Evolutionary conservation across 2,888 invertebrate species (phyloP).

Genomic region (Cryptocephalus moraei): DNA sequence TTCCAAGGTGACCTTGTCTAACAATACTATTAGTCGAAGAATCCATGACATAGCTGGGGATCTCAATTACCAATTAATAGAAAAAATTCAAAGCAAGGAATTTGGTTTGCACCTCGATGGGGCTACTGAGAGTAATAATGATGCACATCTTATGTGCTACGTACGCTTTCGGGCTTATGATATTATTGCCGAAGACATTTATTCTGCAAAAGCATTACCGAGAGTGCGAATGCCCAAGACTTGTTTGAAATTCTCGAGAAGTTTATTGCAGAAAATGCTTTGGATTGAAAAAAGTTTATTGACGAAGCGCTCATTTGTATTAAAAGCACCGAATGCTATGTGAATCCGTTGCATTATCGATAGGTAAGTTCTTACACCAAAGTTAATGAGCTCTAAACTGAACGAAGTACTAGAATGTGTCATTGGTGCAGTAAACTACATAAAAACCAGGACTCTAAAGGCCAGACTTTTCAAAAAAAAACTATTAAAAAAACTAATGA

Average conservation of each 20-base stretch:
- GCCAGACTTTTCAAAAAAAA: slow-evolving; percentile 2
- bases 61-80: slow-evolving; percentile 6
- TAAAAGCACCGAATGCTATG: slow-evolving; percentile 8
- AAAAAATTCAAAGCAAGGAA: slow-evolving; percentile 4
- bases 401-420: no score
- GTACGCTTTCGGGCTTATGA: slow-evolving; percentile 8
- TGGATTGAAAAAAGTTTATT: slow-evolving; percentile 8
- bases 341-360: no score
- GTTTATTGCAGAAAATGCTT: slow-evolving; percentile 11
- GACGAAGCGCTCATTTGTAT: slow-evolving; percentile 9
- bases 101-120: slow-evolving; percentile 7
- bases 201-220: slow-evolving; percentile 7
- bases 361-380: no score
- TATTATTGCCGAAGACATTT: slow-evolving; percentile 7
- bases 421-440: no score
- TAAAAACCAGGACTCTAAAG: slow-evolving; percentile 9
- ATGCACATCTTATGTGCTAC: slow-evolving; percentile 6
- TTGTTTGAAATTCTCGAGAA: slow-evolving; percentile 14
- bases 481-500: not conserved
- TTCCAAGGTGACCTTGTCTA: slow-evolving; percentile 15
- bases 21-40: slow-evolving; percentile 14
- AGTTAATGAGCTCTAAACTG: no score
- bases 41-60: slow-evolving; percentile 13
- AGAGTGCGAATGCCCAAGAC: slow-evolving; percentile 5
- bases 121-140: slow-evolving; percentile 8